A percentile compares a stretch with the other conserved stretches of the same genome.
Evolutionary conservation across 2,113 vertebrate genomes (phyloP).

Genomic region (Hypanus sabinus): DNA sequence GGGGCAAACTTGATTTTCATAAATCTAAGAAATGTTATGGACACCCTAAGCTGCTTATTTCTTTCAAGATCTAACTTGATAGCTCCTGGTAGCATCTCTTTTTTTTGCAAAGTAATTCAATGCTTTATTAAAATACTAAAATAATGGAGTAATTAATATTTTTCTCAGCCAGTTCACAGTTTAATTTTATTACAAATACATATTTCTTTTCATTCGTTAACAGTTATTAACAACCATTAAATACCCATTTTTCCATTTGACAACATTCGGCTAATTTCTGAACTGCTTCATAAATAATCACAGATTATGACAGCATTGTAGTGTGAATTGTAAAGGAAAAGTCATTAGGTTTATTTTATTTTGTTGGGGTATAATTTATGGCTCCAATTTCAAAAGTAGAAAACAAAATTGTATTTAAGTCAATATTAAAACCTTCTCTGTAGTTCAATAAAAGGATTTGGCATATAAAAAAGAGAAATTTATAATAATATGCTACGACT

Average conservation of each 20-base stretch:
- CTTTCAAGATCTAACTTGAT: not conserved
- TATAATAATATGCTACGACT: not conserved
- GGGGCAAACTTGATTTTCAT: not conserved
- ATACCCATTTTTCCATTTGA: not conserved
- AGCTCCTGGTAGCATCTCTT: not conserved
- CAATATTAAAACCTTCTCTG: not conserved
- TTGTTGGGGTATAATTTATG: not conserved
- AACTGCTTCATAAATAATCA: not conserved
- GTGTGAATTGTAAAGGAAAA: not conserved
- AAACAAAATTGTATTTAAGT: too few relatives aligned
- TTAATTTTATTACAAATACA: slow-evolving; percentile 17
- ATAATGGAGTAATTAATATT: not conserved
- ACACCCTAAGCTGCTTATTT: not conserved
- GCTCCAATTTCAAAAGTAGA: not conserved
- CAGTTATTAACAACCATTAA: not conserved
- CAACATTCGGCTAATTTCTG: not conserved
- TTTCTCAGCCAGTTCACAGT: not conserved
- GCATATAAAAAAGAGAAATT: not conserved
- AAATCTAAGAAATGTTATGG: not conserved
- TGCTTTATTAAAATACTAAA: not conserved
- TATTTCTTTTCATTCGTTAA: not conserved
- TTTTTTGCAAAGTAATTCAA: not conserved
- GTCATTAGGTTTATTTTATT: not conserved
- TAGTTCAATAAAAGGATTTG: not conserved
- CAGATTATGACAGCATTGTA: not conserved